These are phyloP conservation scores for Bilobella aurantiaca DNA, from an alignment of 1,140 invertebrate species.

Conservation along the genomic window DNA sequence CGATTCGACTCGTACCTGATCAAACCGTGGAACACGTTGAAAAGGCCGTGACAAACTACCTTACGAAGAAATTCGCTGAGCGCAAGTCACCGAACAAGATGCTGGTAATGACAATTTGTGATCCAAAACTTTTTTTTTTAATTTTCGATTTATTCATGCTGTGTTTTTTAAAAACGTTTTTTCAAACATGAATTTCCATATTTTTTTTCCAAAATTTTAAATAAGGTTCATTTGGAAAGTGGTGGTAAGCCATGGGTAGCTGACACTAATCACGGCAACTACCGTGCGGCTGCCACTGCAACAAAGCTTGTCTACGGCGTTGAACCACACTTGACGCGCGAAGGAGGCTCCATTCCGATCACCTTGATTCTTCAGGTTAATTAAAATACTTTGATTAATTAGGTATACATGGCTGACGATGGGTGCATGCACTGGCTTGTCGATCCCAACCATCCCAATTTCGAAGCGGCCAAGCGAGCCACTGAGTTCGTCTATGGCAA, in stretches of 20 bases:
- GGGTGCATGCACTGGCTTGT: conserved; percentile 75
- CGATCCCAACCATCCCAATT: conserved; percentile 82
- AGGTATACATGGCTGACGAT: conserved; percentile 58
- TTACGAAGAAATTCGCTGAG: conserved; percentile 55
- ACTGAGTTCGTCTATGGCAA: conserved; percentile 80
- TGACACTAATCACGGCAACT: conserved; percentile 83
- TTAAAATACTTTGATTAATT: not conserved
- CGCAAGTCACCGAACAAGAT: conserved; percentile 76
- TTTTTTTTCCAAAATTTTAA: no score
- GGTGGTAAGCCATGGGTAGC: conserved; percentile 83
- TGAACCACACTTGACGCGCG: conserved; percentile 86
- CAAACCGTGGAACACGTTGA: conserved; percentile 69
- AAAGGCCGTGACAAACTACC: conserved; percentile 59
- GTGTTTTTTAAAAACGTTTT: no score
- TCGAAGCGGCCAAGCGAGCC: conserved; percentile 74
- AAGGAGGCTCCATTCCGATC: conserved; percentile 92
- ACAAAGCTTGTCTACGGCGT: conserved; percentile 81
- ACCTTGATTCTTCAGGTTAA: conserved; percentile 64
- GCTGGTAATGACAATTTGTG: conserved; percentile 48
- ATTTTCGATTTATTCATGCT: not conserved
- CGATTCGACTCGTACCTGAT: conserved; percentile 84
- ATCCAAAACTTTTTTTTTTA: conserved; percentile 8
- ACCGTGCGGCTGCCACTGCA: conserved; percentile 73
- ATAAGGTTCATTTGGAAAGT: conserved; percentile 53
- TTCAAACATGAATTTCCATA: no score